Conservation (phyloP, 2,797 vertebrate genomes). For the Alosa sapidissima region DNA sequence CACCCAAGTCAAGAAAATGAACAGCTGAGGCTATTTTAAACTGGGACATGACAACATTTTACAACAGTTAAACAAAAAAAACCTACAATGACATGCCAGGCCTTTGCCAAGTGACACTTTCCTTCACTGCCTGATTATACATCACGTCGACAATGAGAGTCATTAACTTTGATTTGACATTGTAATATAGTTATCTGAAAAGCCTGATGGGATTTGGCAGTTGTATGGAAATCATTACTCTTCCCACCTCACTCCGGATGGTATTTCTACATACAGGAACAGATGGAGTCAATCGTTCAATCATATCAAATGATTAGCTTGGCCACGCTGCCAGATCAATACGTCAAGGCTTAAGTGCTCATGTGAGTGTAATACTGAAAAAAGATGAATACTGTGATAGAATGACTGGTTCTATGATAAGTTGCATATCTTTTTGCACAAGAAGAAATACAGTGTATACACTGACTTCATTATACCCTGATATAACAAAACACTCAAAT, state of each 20-base stretch:
- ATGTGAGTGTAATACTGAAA: background rate
- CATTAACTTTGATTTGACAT: slow-evolving; percentile 25
- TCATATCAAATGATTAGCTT: slow-evolving; percentile 25
- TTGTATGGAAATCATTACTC: slow-evolving; percentile 14
- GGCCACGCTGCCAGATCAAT: slow-evolving; percentile 10
- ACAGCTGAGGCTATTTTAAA: background rate
- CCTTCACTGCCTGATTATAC: slow-evolving; percentile 6
- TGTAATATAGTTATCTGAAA: slow-evolving; percentile 20
- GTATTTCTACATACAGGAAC: slow-evolving; percentile 13
- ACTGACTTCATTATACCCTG: too few species aligned
- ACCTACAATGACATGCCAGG: background rate
- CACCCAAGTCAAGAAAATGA: background rate
- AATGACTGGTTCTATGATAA: background rate
- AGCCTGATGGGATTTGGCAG: slow-evolving; percentile 13
- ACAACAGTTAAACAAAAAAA: background rate
- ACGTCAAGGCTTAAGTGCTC: background rate
- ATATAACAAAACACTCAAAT: too few species aligned
- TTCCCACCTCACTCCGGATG: background rate
- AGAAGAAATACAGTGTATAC: background rate
- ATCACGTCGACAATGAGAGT: background rate
- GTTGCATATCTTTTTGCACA: background rate
- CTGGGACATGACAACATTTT: background rate
- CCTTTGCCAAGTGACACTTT: background rate
- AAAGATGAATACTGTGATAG: background rate
- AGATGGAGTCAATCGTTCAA: slow-evolving; percentile 23